Evolutionary conservation across 1,140 invertebrate species (phyloP), one percentile per base, ranked within the genome.

Genomic region (Conus ventricosus): DNA sequence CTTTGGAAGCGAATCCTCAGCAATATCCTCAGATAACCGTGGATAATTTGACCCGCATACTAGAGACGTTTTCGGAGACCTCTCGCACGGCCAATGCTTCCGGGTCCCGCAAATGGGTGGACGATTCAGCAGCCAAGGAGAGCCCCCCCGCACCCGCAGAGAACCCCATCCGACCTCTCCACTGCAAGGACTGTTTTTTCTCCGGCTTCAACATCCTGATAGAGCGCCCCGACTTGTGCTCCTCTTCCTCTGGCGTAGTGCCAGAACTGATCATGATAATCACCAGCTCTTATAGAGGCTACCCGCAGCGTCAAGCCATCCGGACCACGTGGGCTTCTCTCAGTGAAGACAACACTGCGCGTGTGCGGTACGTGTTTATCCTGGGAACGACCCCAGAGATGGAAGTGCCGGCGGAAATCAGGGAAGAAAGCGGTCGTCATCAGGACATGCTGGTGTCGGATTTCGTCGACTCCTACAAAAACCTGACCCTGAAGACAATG

Each of bases 401-500:
- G 27, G 54, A 71, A 23, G 51, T 53, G 25, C 75, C 17, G 25
- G 85, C 75, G 15, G 15, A 51, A 11, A 17, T 86, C 3, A 54
- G 13, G 25, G 17, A 8, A 15, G 85, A 86, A 39, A 76, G 85
- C 53, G 6, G 15, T 3, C 17, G n/a, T 4, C 76, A 53, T 51
- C 27, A 53, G 17, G 85, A 86, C 71, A 51, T 86, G 5, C 13
- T 86, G 25, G 71, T 86, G 63, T 63, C 63, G 27, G 71, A 86
- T 63, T 86, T 86, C 85, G 53, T 75, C 67, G 85, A 86, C 39
- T 13, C 13, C 27, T 86, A 86, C 51, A n/a, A 8, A 10, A 86
- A 86, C 85, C 85, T 86, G 25, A 86, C 85, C 23, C 25, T 76
- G 5, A 86, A 86, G 71, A 86, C 85, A 23, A 11, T 86, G 39